A percentile compares a stretch with the other conserved stretches of the same genome.
phyloP scores from a whole-genome alignment of 2,888 invertebrate genomes.

The Cepaea hortensis region DNA sequence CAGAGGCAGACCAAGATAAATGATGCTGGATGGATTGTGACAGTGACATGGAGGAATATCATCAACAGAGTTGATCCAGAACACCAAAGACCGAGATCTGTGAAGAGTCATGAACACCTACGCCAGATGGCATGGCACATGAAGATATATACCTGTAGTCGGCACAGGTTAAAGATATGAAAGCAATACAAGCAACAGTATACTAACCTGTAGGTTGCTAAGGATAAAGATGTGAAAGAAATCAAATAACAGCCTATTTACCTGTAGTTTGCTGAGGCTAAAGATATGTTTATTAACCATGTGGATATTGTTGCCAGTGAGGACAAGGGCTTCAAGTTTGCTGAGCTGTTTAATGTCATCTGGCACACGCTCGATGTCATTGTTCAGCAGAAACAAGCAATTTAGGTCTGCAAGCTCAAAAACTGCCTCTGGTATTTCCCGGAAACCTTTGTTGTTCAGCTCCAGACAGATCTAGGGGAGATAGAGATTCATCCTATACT shows the following conservation, averaged over 20 bases:
- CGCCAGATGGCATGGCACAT: no score
- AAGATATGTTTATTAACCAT: slow-evolving; percentile 60
- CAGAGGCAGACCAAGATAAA: no score
- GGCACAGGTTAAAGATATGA: no score
- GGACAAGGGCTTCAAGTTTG: slow-evolving; percentile 62
- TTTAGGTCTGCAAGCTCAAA: slow-evolving; percentile 61
- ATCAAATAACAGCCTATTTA: background rate
- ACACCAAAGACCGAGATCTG: no score
- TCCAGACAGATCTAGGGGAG: slow-evolving; percentile 40
- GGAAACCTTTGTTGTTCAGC: slow-evolving; percentile 43
- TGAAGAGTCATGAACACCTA: no score
- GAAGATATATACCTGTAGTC: no score
- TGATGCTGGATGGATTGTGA: no score
- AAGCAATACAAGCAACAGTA: no score
- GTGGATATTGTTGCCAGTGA: slow-evolving; percentile 64
- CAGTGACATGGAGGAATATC: no score
- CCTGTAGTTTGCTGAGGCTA: slow-evolving; percentile 56
- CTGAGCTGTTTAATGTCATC: slow-evolving; percentile 61
- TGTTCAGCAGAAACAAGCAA: slow-evolving; percentile 65
- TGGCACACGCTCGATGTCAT: slow-evolving; percentile 65
- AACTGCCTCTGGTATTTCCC: slow-evolving; percentile 58
- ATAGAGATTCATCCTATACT: no score
- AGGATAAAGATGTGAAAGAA: slow-evolving; percentile 43
- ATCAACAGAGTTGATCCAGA: no score
- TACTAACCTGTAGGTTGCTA: slow-evolving; percentile 50